Percentiles rank a stretch among this genome's conserved stretches.
phyloP scores from a whole-genome alignment of 2,888 invertebrate species.

The Macaria notata region DNA sequence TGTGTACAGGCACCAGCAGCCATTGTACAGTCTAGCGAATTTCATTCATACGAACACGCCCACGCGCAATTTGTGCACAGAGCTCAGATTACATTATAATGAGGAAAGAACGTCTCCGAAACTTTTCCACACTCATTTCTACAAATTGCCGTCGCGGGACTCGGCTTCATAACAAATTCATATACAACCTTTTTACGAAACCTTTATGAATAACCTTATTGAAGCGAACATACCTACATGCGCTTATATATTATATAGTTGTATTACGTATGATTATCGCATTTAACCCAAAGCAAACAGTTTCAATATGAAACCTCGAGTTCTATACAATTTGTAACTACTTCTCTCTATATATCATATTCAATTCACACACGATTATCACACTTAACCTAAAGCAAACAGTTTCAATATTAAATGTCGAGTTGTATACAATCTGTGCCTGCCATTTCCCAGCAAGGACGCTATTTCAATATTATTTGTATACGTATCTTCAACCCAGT shows the following conservation, averaged over 20 bases:
- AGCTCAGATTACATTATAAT: conserved; percentile 62
- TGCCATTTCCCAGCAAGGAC: conserved; percentile 10
- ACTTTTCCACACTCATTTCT: conserved; percentile 40
- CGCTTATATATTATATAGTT: too few species aligned
- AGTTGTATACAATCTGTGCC: conserved; percentile 7
- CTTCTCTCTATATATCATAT: too few species aligned
- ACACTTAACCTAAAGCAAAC: conserved; percentile 3
- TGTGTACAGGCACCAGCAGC: conserved; percentile 43
- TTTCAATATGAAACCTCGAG: conserved; percentile 3
- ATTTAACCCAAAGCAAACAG: conserved; percentile 3
- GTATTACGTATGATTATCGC: conserved; percentile 4
- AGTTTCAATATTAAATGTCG: conserved; percentile 1
- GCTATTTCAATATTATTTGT: conserved; percentile 13
- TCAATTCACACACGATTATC: conserved; percentile 4
- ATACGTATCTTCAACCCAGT: conserved; percentile 17
- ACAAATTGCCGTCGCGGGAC: conserved; percentile 36
- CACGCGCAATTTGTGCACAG: conserved; percentile 63
- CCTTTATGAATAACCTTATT: too few species aligned
- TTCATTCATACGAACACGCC: conserved; percentile 66
- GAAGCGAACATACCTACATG: too few species aligned
- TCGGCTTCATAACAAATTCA: conserved; percentile 28
- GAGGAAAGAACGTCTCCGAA: conserved; percentile 53
- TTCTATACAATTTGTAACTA: conserved; percentile 1
- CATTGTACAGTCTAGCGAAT: conserved; percentile 48
- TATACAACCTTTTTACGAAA: conserved; percentile 25